Conservation (phyloP, 1,140 invertebrate species). For the Helicoverpa armigera region DNA sequence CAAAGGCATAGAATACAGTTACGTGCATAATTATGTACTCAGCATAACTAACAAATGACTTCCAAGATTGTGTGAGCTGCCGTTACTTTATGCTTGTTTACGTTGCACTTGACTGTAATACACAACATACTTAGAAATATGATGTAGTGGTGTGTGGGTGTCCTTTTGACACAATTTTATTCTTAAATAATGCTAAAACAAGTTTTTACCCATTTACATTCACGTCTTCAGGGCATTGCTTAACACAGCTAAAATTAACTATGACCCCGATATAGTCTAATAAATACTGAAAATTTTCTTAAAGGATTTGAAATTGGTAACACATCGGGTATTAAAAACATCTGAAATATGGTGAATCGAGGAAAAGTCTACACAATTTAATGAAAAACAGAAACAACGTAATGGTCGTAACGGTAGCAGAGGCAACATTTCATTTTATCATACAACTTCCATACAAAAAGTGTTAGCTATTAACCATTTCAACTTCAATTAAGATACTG, state of each 20-base stretch:
- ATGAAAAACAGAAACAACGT: not conserved
- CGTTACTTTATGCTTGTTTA: not conserved
- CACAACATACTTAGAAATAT: not conserved
- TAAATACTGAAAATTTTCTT: too few relatives aligned
- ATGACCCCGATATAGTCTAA: too few relatives aligned
- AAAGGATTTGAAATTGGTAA: too few relatives aligned
- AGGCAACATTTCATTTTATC: not conserved
- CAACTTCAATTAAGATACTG: slow-evolving; percentile 40
- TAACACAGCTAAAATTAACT: too few relatives aligned
- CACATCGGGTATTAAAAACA: too few relatives aligned
- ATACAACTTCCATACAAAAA: not conserved
- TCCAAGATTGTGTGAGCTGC: slow-evolving; percentile 8
- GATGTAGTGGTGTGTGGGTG: too few relatives aligned
- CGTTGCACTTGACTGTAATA: not conserved
- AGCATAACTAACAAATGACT: not conserved
- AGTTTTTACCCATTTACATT: too few relatives aligned
- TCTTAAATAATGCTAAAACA: not conserved
- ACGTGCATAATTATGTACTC: not conserved
- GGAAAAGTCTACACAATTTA: too few relatives aligned
- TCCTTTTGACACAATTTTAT: not conserved
- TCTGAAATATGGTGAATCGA: too few relatives aligned
- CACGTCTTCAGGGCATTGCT: too few relatives aligned
- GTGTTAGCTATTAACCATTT: slow-evolving; percentile 29
- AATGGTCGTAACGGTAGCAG: too few relatives aligned
- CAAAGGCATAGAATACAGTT: not conserved